Percentiles rank a stretch among this genome's conserved stretches.
Conservation (phyloP, 1,140 invertebrate genomes). For the Drosophila subpulchrella region DNA sequence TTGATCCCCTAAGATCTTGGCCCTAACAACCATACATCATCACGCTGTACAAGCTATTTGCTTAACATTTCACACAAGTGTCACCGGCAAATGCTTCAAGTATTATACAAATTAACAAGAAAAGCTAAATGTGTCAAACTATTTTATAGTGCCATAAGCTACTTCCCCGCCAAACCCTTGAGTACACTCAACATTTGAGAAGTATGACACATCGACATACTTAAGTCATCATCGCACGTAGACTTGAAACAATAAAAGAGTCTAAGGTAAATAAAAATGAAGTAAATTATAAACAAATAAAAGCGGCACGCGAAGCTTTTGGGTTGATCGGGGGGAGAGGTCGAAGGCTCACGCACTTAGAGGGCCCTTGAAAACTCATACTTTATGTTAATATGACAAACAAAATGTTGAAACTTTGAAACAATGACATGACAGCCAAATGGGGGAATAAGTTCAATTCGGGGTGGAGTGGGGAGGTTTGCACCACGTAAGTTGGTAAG, state of each 20-base stretch:
- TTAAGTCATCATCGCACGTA: conserved; percentile 26
- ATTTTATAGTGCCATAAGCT: conserved; percentile 19
- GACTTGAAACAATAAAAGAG: conserved; percentile 56
- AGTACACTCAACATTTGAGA: conserved; percentile 27
- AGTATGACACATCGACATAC: conserved; percentile 44
- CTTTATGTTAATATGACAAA: conserved; percentile 66
- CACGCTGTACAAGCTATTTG: conserved; percentile 26
- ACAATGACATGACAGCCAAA: conserved; percentile 25
- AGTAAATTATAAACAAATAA: conserved; percentile 58
- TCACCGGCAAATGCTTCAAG: conserved; percentile 33
- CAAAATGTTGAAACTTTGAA: conserved; percentile 50
- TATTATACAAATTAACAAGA: conserved; percentile 28
- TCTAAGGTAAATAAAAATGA: conserved; percentile 28
- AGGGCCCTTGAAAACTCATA: conserved; percentile 61
- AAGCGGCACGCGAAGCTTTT: conserved; percentile 54
- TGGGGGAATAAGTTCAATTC: conserved; percentile 10
- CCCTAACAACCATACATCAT: conserved; percentile 16
- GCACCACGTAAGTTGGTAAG: conserved; percentile 2
- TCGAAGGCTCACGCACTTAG: conserved; percentile 39
- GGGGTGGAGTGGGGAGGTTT: background rate
- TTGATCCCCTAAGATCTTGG: conserved; percentile 4
- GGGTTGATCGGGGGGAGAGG: conserved; percentile 1
- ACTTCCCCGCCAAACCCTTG: background rate
- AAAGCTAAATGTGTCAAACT: conserved; percentile 37
- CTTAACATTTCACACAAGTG: conserved; percentile 38